Conservation (phyloP, 2,888 invertebrate species). For the Neocrepidodera transversa region DNA sequence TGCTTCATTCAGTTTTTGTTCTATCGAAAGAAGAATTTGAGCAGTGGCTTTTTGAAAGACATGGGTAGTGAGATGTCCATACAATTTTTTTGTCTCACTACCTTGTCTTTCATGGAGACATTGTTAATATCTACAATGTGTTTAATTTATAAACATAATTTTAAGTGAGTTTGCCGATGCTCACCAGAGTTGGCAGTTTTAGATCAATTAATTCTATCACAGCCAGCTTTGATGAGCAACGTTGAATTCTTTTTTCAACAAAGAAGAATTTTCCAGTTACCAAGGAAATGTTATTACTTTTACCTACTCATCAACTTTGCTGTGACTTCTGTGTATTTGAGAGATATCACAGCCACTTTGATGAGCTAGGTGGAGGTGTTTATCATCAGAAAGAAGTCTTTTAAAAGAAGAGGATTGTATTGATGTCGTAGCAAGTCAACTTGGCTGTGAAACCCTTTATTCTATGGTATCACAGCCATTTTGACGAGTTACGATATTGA, state of each 20-base stretch:
- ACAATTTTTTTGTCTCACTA: slow-evolving; percentile 82
- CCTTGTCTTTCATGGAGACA: slow-evolving; percentile 96
- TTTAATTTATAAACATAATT: too few relatives aligned
- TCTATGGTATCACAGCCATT: slow-evolving; percentile 89
- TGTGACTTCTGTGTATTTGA: slow-evolving; percentile 76
- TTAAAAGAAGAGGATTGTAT: slow-evolving; percentile 23
- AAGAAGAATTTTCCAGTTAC: not conserved
- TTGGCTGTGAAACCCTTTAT: slow-evolving; percentile 78
- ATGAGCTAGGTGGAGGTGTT: slow-evolving; percentile 74
- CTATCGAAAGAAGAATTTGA: too few relatives aligned
- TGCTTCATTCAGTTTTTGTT: too few relatives aligned
- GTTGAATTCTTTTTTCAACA: slow-evolving; percentile 59
- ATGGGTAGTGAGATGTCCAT: slow-evolving; percentile 96
- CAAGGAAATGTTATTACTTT: slow-evolving; percentile 43
- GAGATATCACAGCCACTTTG: slow-evolving; percentile 99
- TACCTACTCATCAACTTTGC: slow-evolving; percentile 85
- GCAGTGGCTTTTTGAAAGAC: slow-evolving; percentile 85
- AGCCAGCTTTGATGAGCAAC: slow-evolving; percentile 96
- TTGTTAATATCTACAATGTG: slow-evolving; percentile 37
- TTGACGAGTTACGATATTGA: slow-evolving; percentile 86
- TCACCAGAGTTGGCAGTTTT: slow-evolving; percentile 72
- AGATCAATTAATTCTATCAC: slow-evolving; percentile 80
- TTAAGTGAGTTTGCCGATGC: slow-evolving; percentile 53
- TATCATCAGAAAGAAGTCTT: slow-evolving; percentile 17
- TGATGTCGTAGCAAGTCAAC: slow-evolving; percentile 73